These are phyloP conservation scores for Branchipolynoe longqiensis DNA, from an alignment of 2,888 invertebrate genomes.

Conservation along the genomic window DNA sequence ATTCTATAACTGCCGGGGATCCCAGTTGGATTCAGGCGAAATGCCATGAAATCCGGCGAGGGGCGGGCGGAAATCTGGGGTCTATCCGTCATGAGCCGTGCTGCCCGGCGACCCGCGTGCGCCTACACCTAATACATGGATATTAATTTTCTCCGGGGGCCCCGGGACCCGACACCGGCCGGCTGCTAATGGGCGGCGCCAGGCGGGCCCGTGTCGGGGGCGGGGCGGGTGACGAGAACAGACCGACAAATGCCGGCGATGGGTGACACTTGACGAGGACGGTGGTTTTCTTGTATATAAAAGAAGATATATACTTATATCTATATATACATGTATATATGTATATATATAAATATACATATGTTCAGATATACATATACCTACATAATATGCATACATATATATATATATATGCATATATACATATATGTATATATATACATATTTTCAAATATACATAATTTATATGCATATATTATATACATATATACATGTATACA, in stretches of 20 bases:
- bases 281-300: too few species aligned
- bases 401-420: not conserved
- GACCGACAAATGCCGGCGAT: too few species aligned
- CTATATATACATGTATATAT: not conserved
- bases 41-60: constrained; percentile 51
- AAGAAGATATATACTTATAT: too few species aligned
- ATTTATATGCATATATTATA: too few species aligned
- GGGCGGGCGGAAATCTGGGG: constrained; percentile 40
- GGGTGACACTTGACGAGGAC: too few species aligned
- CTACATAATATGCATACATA: not conserved
- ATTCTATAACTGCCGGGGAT: constrained; percentile 47
- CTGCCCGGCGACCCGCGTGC: constrained; percentile 5
- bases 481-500: too few species aligned
- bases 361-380: not conserved
- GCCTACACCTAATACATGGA: constrained; percentile 53
- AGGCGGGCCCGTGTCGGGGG: too few species aligned
- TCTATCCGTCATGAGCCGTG: constrained; percentile 43
- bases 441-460: too few species aligned
- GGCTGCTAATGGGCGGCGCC: constrained; percentile 20
- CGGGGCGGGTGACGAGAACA: too few species aligned
- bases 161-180: not conserved
- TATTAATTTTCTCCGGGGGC: constrained; percentile 39
- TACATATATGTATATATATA: not conserved
- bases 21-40: constrained; percentile 19
- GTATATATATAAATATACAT: not conserved